Evolutionary conservation across 2,113 vertebrate species (phyloP).

Genomic region (Carassius auratus): DNA sequence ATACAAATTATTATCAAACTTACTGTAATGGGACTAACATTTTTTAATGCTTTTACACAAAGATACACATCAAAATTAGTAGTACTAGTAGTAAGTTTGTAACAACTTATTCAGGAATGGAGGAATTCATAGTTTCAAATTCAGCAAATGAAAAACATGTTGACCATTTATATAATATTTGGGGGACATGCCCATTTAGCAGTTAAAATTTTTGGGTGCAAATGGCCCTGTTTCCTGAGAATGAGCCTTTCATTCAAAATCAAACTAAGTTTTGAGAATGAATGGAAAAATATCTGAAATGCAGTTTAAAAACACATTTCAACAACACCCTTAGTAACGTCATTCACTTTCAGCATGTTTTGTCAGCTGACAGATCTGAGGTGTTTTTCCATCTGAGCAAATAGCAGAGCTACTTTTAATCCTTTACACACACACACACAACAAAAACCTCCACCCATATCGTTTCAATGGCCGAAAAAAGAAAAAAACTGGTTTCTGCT

Average conservation of each 20-base stretch:
- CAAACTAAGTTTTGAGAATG: neutral
- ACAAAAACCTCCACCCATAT: neutral
- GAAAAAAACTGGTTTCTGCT: slow-evolving; percentile 22
- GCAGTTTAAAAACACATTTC: neutral
- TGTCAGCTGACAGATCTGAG: neutral
- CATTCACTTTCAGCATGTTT: neutral
- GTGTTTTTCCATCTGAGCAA: slow-evolving; percentile 15
- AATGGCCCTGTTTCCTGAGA: neutral
- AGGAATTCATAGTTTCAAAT: neutral
- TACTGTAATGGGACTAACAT: neutral
- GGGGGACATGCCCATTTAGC: neutral
- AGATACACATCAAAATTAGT: neutral
- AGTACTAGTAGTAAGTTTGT: neutral
- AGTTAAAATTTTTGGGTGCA: neutral
- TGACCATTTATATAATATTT: neutral
- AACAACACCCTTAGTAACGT: neutral
- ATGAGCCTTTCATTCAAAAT: neutral
- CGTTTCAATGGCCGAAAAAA: neutral
- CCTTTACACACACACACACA: neutral
- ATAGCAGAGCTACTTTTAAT: neutral
- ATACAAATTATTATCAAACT: neutral
- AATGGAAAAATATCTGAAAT: neutral
- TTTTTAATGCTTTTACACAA: neutral
- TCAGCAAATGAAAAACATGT: neutral
- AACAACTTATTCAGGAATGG: neutral